A percentile compares a stretch with the other conserved stretches of the same genome.
Evolutionary conservation across 2,797 vertebrate species (phyloP).

Genomic region (Chaetophractus vellerosus): DNA sequence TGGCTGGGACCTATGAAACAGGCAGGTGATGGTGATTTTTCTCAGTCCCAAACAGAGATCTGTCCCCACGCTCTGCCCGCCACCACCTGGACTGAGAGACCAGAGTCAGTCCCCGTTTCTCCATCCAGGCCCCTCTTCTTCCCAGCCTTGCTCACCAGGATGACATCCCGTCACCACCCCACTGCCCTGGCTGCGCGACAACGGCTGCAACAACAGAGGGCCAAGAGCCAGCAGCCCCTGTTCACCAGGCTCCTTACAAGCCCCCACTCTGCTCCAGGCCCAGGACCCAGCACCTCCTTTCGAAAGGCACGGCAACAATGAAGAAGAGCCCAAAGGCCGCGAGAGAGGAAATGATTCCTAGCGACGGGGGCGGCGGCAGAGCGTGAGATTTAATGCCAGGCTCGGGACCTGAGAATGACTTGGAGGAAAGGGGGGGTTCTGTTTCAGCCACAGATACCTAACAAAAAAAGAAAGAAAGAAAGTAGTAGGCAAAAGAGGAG

Average conservation of each 20-base stretch:
- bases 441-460: conserved; percentile 85
- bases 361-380: conserved; percentile 87
- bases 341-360: conserved; percentile 89
- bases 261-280: conserved; percentile 82
- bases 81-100: background rate
- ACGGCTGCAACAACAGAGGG: rapidly evolving
- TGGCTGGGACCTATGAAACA: conserved; percentile 19
- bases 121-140: background rate
- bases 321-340: conserved; percentile 85
- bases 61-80: background rate
- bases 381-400: conserved; percentile 86
- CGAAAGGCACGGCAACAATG: conserved; percentile 84
- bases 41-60: background rate
- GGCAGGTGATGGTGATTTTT: background rate
- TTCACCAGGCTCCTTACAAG: conserved; percentile 46
- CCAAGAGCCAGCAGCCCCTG: background rate
- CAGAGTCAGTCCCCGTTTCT: background rate
- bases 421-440: background rate
- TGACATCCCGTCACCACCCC: background rate
- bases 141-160: background rate
- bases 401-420: conserved; percentile 83
- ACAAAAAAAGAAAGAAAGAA: conserved; percentile 81
- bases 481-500: background rate
- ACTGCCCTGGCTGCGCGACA: background rate
- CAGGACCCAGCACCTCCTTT: conserved; percentile 85